Evolutionary conservation across 2,113 vertebrate species (phyloP).

Genomic region (Aix galericulata): DNA sequence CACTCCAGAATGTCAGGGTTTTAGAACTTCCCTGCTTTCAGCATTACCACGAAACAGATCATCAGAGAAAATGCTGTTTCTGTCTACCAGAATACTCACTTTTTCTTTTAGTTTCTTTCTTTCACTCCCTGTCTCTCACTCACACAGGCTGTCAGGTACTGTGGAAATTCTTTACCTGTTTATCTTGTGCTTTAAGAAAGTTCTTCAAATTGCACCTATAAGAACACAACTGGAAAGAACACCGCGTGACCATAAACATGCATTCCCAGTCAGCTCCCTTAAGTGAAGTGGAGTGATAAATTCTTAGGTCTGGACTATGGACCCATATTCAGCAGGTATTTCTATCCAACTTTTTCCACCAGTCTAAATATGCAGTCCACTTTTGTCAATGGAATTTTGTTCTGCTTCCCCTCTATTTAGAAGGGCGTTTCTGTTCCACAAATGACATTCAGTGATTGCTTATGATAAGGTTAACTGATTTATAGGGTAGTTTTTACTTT

Average conservation of each 20-base stretch:
- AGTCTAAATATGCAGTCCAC: background rate
- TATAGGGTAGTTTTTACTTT: background rate
- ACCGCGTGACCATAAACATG: background rate
- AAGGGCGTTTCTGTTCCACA: background rate
- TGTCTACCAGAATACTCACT: background rate
- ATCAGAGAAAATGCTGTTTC: background rate
- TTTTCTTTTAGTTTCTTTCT: background rate
- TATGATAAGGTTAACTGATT: background rate
- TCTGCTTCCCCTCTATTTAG: background rate
- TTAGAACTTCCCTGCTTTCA: background rate
- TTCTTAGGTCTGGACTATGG: background rate
- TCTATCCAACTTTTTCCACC: background rate
- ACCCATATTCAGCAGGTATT: background rate
- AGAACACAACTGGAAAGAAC: background rate
- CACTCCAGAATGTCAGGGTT: conserved; percentile 34
- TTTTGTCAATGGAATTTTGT: background rate
- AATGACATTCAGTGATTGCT: background rate
- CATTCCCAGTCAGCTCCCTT: background rate
- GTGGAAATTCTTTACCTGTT: background rate
- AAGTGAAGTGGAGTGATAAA: background rate
- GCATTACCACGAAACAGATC: background rate
- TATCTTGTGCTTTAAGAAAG: background rate
- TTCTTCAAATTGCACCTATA: background rate
- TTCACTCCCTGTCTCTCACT: background rate
- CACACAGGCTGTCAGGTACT: background rate